phyloP scores from a whole-genome alignment of 1,140 invertebrate genomes.

The Drosophila pachea region DNA sequence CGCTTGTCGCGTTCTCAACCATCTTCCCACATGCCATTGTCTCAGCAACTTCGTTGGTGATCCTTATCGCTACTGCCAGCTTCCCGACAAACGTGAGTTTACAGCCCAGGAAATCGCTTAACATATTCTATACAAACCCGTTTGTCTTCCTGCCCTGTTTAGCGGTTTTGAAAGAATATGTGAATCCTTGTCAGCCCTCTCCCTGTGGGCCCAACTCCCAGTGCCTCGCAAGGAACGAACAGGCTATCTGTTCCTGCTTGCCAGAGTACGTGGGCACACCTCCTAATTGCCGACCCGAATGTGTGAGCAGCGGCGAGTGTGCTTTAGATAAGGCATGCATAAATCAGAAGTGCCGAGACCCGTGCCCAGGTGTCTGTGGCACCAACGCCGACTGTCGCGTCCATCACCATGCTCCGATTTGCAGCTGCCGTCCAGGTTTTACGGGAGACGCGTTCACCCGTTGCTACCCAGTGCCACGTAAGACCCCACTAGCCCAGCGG shows the following conservation, averaged over 20 bases:
- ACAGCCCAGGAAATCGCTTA: not conserved
- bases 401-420: conserved; percentile 87
- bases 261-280: conserved; percentile 87
- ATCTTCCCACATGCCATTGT: conserved; percentile 87
- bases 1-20: conserved; percentile 84
- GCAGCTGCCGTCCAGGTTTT: conserved; percentile 85
- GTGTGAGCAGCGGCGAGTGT: conserved; percentile 88
- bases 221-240: conserved; percentile 81
- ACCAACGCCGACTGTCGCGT: conserved; percentile 88
- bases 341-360: conserved; percentile 90
- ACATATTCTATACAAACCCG: conserved; percentile 81
- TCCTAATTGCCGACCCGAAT: conserved; percentile 87
- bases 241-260: conserved; percentile 87
- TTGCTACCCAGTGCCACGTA: conserved; percentile 80
- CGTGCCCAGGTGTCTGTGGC: conserved; percentile 89
- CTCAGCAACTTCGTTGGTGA: conserved; percentile 84
- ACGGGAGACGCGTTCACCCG: conserved; percentile 84
- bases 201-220: conserved; percentile 83
- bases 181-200: conserved; percentile 82
- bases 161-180: conserved; percentile 79
- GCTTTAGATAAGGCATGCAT: conserved; percentile 86
- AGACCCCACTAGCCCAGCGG: conserved; percentile 77
- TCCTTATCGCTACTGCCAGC: conserved; percentile 81
- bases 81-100: conserved; percentile 80
- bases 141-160: not conserved